These are phyloP conservation scores for Anabas testudineus DNA, from an alignment of 2,797 vertebrate species.

Conservation along the genomic window DNA sequence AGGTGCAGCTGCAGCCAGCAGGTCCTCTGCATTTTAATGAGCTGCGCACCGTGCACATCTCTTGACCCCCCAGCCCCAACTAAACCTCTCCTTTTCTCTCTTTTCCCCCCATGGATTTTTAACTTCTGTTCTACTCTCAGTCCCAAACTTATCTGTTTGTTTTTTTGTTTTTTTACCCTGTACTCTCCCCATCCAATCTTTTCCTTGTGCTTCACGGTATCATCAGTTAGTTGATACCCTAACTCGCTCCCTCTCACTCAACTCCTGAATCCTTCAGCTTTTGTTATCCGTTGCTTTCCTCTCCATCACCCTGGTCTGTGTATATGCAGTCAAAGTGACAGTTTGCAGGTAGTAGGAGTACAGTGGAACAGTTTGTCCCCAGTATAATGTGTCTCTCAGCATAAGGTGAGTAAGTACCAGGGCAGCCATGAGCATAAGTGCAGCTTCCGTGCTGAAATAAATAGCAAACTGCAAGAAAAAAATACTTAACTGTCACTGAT, in stretches of 20 bases:
- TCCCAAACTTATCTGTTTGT: conserved; percentile 35
- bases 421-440: neutral
- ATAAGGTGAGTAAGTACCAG: conserved; percentile 44
- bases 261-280: conserved; percentile 4
- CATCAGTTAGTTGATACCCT: conserved; percentile 4
- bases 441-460: neutral
- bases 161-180: conserved; percentile 10
- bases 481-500: neutral
- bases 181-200: neutral
- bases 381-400: conserved; percentile 50
- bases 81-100: conserved; percentile 46
- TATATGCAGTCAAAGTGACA: conserved; percentile 40
- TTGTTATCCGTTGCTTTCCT: conserved; percentile 20
- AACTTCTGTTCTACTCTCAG: conserved; percentile 46
- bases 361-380: conserved; percentile 50
- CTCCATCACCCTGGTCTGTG: conserved; percentile 5
- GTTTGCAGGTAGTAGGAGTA: conserved; percentile 25
- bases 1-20: conserved; percentile 88
- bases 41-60: conserved; percentile 70
- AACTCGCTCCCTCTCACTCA: conserved; percentile 3
- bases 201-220: conserved; percentile 7
- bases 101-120: conserved; percentile 39
- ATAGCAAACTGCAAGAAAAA: conserved; percentile 3
- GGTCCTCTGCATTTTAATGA: conserved; percentile 89
- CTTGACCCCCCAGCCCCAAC: conserved; percentile 60